A percentile compares a stretch with the other conserved stretches of the same genome.
Evolutionary conservation across 2,797 vertebrate species (phyloP).

Genomic region (Cheirogaleus major): DNA sequence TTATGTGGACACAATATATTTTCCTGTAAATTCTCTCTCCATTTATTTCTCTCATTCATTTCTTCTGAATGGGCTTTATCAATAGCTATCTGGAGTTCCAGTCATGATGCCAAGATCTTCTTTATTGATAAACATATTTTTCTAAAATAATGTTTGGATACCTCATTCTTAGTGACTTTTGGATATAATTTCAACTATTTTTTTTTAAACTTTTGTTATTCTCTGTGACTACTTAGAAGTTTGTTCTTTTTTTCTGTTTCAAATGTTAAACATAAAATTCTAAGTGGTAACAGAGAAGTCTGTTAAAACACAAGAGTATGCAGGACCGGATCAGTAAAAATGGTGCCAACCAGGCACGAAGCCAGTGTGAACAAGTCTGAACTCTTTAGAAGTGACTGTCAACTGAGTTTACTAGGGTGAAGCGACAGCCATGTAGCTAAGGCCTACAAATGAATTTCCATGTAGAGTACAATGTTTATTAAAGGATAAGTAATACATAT

Average conservation of each 20-base stretch:
- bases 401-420: not conserved
- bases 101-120: not conserved
- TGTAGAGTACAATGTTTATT: not conserved
- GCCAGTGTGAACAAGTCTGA: not conserved
- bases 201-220: not conserved
- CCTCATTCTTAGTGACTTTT: not conserved
- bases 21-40: not conserved
- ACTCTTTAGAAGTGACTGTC: not conserved
- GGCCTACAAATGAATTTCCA: not conserved
- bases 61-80: not conserved
- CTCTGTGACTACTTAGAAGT: no score
- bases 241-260: not conserved
- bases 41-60: not conserved
- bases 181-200: not conserved
- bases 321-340: not conserved
- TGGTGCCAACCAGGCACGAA: not conserved
- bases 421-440: not conserved
- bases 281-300: not conserved
- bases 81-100: not conserved
- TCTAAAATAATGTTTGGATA: not conserved
- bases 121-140: not conserved
- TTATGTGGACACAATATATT: not conserved
- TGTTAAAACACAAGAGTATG: not conserved
- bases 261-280: not conserved
- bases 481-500: not conserved